phyloP scores from a whole-genome alignment of 2,888 invertebrate species.

The Trachelus stipa region DNA sequence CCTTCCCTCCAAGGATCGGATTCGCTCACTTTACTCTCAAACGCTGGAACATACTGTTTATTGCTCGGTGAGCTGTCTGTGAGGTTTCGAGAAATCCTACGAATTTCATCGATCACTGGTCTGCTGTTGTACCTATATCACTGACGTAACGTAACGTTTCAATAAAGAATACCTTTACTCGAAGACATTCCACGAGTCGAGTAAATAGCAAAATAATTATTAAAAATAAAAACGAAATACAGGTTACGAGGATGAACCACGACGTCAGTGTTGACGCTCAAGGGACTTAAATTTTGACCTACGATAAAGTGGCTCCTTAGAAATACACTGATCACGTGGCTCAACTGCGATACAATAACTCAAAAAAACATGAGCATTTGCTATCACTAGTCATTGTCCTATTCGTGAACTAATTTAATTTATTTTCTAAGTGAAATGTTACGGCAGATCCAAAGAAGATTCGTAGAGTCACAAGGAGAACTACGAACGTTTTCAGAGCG shows the following conservation, averaged over 20 bases:
- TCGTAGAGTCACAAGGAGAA: not conserved
- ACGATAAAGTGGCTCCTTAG: too few relatives aligned
- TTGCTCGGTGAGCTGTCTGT: not conserved
- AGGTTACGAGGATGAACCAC: too few relatives aligned
- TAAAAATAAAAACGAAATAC: too few relatives aligned
- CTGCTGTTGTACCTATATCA: not conserved
- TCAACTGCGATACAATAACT: not conserved
- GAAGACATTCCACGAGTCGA: too few relatives aligned
- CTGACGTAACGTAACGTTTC: not conserved
- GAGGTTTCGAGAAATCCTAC: not conserved
- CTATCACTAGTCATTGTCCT: not conserved
- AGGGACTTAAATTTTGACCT: too few relatives aligned
- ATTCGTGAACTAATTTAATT: not conserved
- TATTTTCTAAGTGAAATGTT: not conserved
- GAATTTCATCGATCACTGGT: not conserved
- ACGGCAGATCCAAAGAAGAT: not conserved
- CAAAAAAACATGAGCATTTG: not conserved
- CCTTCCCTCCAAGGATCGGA: conserved; percentile 13
- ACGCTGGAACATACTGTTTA: not conserved
- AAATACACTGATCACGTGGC: too few relatives aligned
- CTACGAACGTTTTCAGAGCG: not conserved
- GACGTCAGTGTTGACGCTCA: too few relatives aligned
- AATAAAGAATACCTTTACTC: not conserved
- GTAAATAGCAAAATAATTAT: too few relatives aligned
- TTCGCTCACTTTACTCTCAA: not conserved